Evolutionary conservation across 2,888 invertebrate genomes (phyloP).

Genomic region (Elysia crispata): DNA sequence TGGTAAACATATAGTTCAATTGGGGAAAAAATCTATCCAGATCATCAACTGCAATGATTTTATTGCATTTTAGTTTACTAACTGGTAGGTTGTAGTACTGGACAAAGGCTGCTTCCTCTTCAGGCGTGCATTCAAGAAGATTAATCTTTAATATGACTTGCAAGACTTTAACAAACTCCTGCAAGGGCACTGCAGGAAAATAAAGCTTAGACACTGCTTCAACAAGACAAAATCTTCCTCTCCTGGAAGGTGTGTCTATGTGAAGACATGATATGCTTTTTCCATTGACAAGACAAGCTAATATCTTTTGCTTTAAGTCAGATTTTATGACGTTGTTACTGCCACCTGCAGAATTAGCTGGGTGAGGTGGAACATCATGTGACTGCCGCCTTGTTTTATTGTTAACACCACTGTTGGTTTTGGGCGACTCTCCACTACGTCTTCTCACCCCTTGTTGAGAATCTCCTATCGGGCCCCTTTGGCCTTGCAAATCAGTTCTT

Average conservation of each 20-base stretch:
- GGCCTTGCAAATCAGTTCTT: constrained; percentile 29
- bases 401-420: neutral
- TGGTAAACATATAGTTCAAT: constrained; percentile 68
- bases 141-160: constrained; percentile 63
- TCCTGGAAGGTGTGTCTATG: constrained; percentile 56
- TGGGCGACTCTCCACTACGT: constrained; percentile 23
- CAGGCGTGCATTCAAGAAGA: constrained; percentile 65
- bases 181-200: constrained; percentile 70
- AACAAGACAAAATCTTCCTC: constrained; percentile 70
- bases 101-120: constrained; percentile 73
- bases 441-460: neutral
- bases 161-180: constrained; percentile 71
- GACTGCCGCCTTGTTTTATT: too few relatives aligned
- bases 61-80: constrained; percentile 71
- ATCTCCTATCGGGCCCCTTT: neutral
- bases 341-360: constrained; percentile 12
- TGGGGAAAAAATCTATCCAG: constrained; percentile 71
- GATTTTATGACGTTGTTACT: constrained; percentile 15
- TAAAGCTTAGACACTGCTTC: constrained; percentile 74
- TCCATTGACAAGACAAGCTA: constrained; percentile 67
- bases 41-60: constrained; percentile 70
- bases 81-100: constrained; percentile 73
- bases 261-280: constrained; percentile 74
- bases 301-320: constrained; percentile 55
- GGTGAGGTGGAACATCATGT: neutral